A percentile compares a stretch with the other conserved stretches of the same genome.
phyloP scores from a whole-genome alignment of 2,797 vertebrate species.

The Danio jaintianensis region DNA sequence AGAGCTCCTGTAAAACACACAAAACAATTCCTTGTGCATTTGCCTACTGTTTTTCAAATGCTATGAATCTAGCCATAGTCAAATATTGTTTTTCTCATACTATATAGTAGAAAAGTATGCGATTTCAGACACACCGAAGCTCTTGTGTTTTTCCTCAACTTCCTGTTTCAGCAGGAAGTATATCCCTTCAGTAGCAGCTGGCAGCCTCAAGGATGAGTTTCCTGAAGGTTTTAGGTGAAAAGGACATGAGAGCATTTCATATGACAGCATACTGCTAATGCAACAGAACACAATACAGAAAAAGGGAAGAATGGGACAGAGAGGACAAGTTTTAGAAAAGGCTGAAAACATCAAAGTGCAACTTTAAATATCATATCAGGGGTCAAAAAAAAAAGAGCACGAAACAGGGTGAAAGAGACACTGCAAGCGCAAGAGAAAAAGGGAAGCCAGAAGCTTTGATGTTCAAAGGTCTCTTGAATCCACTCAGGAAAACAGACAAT shows the following conservation, averaged over 20 bases:
- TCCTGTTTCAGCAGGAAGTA: conserved; percentile 11
- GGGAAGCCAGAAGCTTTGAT: conserved; percentile 40
- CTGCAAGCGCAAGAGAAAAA: conserved; percentile 8
- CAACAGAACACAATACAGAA: conserved; percentile 12
- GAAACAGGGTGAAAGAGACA: conserved; percentile 34
- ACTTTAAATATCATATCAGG: conserved; percentile 49
- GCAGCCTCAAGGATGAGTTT: neutral
- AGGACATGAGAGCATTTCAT: neutral
- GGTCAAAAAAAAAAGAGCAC: conserved; percentile 22
- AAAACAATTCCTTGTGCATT: too few species aligned
- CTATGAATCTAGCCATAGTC: too few species aligned
- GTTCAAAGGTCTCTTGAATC: conserved; percentile 42
- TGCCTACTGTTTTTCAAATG: too few species aligned
- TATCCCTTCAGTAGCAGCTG: neutral
- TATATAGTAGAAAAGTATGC: too few species aligned
- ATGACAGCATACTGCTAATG: conserved; percentile 13
- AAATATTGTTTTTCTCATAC: too few species aligned
- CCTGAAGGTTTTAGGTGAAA: conserved; percentile 3
- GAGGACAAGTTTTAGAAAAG: conserved; percentile 14
- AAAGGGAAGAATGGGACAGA: conserved; percentile 1
- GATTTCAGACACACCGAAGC: too few species aligned
- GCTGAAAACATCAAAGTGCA: conserved; percentile 52
- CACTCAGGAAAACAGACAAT: conserved; percentile 45
- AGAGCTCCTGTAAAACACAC: too few species aligned
- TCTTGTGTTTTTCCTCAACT: neutral